Evolutionary conservation across 2,113 vertebrate species (phyloP), one percentile per base, ranked within the genome.

Genomic region (Pollimyrus isidori): DNA sequence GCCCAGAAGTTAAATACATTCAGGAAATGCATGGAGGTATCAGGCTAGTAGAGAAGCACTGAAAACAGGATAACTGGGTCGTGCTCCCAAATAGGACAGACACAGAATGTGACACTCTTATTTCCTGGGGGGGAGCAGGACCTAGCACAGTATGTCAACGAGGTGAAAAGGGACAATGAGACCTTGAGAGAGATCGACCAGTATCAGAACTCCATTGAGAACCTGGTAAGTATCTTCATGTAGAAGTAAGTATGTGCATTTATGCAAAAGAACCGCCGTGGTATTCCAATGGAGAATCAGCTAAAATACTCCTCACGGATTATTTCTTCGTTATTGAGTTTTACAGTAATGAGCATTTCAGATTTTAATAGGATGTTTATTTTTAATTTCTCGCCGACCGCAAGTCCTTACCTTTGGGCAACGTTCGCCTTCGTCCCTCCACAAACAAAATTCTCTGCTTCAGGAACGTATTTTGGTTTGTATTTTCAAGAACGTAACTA

Each of bases 81-180:
- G 13, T 80, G 35, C 30, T 35, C 73, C 73, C 73, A 80, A 42
- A 35, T 80, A 35, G 73, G 30, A 42, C 13, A 80, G 73, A 7
- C 62, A 21, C 35, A 42, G 73, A 39, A 42, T 35, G 35, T 80
- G 39, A 46, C 39, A 9, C 39, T 84, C 39, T 84, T 48, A 21
- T 91, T 92, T 91, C 90, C 91, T 85, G 92, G 80, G 93, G 45
- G 42, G 42, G 58, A 91, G 39, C 91, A 99, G 98, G 98, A 99
- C 92, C 95, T 99, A 94, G 98, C 98, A 93, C 98, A 98, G 84
- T 99, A 97, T 90, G 97, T 99, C 93, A 99, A 99, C 89, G 98
- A 99, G 95, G 97, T 99, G 91, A 99, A 99, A 94, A 95, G 98
- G 93, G 98, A 98, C 93, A 98, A 98, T 42, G 98, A 99, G 95